Evolutionary conservation across 2,888 invertebrate genomes (phyloP), one percentile per base, ranked within the genome.

Genomic region (Amphipoea oculea): DNA sequence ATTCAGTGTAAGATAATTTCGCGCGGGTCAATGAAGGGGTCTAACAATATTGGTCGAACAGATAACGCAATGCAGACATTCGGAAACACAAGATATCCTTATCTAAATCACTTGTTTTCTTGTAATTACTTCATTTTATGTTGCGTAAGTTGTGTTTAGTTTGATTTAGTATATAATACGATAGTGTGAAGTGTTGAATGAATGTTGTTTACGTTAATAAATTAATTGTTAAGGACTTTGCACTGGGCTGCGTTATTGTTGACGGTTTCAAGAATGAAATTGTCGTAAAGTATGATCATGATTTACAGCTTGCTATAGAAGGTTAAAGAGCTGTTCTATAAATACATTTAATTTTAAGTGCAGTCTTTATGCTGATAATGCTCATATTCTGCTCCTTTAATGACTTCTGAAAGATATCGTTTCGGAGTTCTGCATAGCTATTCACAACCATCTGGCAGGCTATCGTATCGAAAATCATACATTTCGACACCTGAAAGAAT

Each of bases 71-170:
- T 90, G 89, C 89, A 88, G 86, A 88, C 89, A 93, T 81, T 93
- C 92, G 84, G 84, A 78, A 84, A 89, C 80, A 65, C 57, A 74
- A 82, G 94, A 95, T 95, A 95, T 88, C 85, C 14, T 84, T 94
- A 95, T 93, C 94, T 92, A 90, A 93, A 95, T 94, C 93, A 92
- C 92, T 92, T 93, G 94, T 93, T 93, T 92, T 93, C 89, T 88
- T 91, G 92, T 94, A 93, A 93, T 94, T 92, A 92, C 89, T 90
- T 81, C 86, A 86, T 82, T 83, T 84, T 76, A 81, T 84, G 89
- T 91, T 90, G 84, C 89, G 89, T 89, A 88, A 90, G 77, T 86
- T 81, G 76, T 79, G 75, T 80, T 85, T 81, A 76, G 84, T 86
- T 79, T 82, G 86, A 89, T 88, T 89, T 82, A 81, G 84, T 86